Evolutionary conservation across 2,797 vertebrate genomes (phyloP).

Genomic region (Gallirallus australis): DNA sequence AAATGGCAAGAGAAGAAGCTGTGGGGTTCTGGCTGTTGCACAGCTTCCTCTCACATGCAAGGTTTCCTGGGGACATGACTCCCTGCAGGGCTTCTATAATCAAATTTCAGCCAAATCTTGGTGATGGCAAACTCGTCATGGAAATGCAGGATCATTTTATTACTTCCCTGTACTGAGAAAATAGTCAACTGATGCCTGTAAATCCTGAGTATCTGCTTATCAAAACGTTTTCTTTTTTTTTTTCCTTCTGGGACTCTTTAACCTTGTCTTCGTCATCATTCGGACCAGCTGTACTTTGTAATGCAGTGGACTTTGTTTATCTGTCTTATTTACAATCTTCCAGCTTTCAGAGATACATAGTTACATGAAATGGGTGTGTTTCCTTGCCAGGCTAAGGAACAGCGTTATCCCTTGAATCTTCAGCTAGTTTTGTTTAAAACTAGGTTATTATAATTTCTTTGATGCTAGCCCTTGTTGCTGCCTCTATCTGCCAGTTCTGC

Average conservation of each 20-base stretch:
- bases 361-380: neutral
- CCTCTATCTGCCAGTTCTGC: neutral
- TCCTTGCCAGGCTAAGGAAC: neutral
- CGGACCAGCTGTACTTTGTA: slow-evolving; percentile 2
- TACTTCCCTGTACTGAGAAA: neutral
- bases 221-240: neutral
- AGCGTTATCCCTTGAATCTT: neutral
- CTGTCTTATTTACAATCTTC: neutral
- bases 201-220: neutral
- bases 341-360: neutral
- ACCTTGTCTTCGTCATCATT: neutral
- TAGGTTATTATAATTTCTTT: neutral
- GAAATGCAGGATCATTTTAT: neutral
- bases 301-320: neutral
- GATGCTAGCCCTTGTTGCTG: neutral
- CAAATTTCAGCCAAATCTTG: neutral
- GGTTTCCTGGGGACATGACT: neutral
- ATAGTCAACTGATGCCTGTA: neutral
- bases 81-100: neutral
- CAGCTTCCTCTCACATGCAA: neutral
- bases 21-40: neutral
- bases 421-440: neutral
- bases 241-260: neutral
- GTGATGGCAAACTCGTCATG: neutral
- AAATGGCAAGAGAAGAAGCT: neutral